phyloP scores from a whole-genome alignment of 2,797 vertebrate genomes.

The Centropyge bicolor region DNA sequence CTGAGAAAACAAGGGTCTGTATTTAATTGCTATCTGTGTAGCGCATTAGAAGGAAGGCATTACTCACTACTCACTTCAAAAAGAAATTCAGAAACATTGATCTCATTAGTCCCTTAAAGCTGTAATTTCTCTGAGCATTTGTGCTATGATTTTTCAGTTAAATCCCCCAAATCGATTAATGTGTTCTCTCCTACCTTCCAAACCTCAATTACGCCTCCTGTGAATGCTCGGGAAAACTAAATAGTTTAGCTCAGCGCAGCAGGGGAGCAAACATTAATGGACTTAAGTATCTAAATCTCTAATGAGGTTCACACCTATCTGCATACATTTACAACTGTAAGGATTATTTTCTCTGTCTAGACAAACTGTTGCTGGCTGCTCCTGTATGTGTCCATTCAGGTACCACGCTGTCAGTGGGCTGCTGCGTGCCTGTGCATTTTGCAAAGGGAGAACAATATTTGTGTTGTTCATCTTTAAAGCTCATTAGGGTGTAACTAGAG shows the following conservation, averaged over 20 bases:
- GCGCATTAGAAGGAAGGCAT: slow-evolving; percentile 28
- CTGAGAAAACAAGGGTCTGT: background rate
- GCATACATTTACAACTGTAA: slow-evolving; percentile 31
- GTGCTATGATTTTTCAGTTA: slow-evolving; percentile 26
- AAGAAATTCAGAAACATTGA: slow-evolving; percentile 26
- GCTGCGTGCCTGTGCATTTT: slow-evolving; percentile 1
- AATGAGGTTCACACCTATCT: slow-evolving; percentile 51
- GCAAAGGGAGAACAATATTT: background rate
- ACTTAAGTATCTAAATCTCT: slow-evolving; percentile 38
- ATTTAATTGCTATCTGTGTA: slow-evolving; percentile 16
- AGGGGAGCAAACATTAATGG: slow-evolving; percentile 48
- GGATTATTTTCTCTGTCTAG: background rate
- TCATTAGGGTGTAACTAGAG: slow-evolving; percentile 16
- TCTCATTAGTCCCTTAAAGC: slow-evolving; percentile 42
- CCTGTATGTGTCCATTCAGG: slow-evolving; percentile 6
- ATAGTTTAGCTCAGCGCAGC: slow-evolving; percentile 41
- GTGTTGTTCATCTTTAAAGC: slow-evolving; percentile 17
- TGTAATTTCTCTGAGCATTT: slow-evolving; percentile 37
- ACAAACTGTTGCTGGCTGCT: slow-evolving; percentile 7
- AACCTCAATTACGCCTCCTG: slow-evolving; percentile 43
- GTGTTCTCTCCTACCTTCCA: slow-evolving; percentile 37
- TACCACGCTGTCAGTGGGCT: slow-evolving; percentile 19
- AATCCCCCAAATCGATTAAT: slow-evolving; percentile 38
- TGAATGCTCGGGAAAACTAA: slow-evolving; percentile 51
- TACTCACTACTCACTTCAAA: slow-evolving; percentile 30